Conservation (phyloP, 2,888 invertebrate species). For the Cheilosia impressa region DNA sequence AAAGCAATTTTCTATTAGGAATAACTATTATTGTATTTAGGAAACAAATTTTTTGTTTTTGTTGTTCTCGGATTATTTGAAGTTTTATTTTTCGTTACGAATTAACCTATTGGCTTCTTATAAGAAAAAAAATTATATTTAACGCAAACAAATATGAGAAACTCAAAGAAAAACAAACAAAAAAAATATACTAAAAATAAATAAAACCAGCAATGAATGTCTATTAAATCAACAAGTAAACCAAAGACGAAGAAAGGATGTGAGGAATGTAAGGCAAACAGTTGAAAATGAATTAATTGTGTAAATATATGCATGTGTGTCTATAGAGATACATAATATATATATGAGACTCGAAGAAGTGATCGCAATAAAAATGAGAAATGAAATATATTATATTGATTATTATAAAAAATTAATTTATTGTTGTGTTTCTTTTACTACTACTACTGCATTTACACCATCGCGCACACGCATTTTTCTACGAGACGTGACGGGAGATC, state of each 20-base stretch:
- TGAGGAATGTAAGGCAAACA: slow-evolving; percentile 2
- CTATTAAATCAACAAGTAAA: slow-evolving; percentile 59
- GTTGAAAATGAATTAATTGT: slow-evolving; percentile 5
- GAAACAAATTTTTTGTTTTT: neutral
- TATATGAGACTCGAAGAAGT: slow-evolving; percentile 70
- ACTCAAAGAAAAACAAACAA: slow-evolving; percentile 8
- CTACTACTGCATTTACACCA: too few species aligned
- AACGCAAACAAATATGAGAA: slow-evolving; percentile 31
- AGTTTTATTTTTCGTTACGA: slow-evolving; percentile 20
- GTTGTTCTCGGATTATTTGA: slow-evolving; percentile 5
- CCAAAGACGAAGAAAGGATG: slow-evolving; percentile 12
- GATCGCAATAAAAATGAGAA: slow-evolving; percentile 69
- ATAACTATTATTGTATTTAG: neutral
- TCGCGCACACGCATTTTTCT: too few species aligned
- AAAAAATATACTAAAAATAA: slow-evolving; percentile 9
- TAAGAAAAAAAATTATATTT: slow-evolving; percentile 46
- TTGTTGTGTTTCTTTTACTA: slow-evolving; percentile 16
- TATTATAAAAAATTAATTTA: slow-evolving; percentile 54
- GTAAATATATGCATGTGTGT: slow-evolving; percentile 17
- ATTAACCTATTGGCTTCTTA: slow-evolving; percentile 61
- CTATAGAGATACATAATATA: slow-evolving; percentile 10
- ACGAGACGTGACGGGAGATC: too few species aligned
- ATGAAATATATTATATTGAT: slow-evolving; percentile 70
- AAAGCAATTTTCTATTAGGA: slow-evolving; percentile 28
- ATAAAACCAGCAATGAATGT: slow-evolving; percentile 62